Conservation (phyloP, 2,888 invertebrate genomes). For the Miltochrista miniata region DNA sequence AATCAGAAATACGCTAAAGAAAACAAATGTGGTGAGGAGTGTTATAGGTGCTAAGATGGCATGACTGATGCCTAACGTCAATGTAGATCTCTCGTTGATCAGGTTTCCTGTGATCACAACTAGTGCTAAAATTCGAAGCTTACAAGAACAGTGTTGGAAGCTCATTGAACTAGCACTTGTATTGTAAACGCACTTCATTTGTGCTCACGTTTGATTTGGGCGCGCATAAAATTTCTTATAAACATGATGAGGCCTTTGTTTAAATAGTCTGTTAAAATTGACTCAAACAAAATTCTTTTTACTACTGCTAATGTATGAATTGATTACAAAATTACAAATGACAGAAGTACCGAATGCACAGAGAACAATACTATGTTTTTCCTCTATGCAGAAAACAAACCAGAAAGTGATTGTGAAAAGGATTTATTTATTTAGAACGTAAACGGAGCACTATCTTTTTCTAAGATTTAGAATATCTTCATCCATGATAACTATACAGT, state of each 20-base stretch:
- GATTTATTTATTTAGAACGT: no score
- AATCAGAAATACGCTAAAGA: constrained; percentile 50
- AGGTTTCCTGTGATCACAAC: constrained; percentile 62
- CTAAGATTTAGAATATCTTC: no score
- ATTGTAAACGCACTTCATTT: constrained; percentile 40
- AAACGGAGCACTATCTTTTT: no score
- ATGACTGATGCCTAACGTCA: constrained; percentile 49
- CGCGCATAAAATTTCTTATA: background rate
- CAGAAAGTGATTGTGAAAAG: no score
- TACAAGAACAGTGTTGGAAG: constrained; percentile 45
- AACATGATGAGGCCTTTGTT: background rate
- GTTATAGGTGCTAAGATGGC: constrained; percentile 59
- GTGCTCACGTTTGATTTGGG: background rate
- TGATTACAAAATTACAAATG: no score
- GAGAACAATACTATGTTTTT: no score
- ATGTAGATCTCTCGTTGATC: constrained; percentile 62
- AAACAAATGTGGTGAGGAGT: constrained; percentile 56
- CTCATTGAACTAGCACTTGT: constrained; percentile 46
- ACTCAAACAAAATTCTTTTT: no score
- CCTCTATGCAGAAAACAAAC: no score
- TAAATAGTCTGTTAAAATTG: background rate
- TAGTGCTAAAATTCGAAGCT: constrained; percentile 54
- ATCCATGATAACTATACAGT: no score
- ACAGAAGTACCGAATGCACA: no score
- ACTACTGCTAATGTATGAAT: no score